Evolutionary conservation across 2,797 vertebrate genomes (phyloP), one percentile per base, ranked within the genome.

Genomic region (Gymnoscopelus braueri): DNA sequence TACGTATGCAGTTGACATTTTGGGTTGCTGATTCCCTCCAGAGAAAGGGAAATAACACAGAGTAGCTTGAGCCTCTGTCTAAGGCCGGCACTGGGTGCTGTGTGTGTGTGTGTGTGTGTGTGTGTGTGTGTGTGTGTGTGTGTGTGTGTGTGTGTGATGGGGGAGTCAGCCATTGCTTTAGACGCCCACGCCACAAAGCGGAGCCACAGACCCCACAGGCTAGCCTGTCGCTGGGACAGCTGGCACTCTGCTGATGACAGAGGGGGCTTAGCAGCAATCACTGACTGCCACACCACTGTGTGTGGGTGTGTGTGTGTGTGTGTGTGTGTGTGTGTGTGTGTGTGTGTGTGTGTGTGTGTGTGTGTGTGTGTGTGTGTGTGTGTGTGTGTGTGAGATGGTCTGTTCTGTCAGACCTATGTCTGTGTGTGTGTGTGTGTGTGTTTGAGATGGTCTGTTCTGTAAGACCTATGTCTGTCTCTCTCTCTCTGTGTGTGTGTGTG

Each of bases 241-340:
- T 92, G 91, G 89, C 90, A 91, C 88, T 91, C 90, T 87, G 89
- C 88, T 92, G 89, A 92, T 91, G 88, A 91, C 85, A 87, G 83
- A 23, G 11, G 74, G 73, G 77, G 89, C 86, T 90, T 90, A 91
- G 80, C 69, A 60, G 79, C 83, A 87, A 83, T 91, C 88, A 82
- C 74, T 51, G 39, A 60, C 77, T 52, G 77, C 74, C 83, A 75
- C 79, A 82, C 73, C n/a, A 13, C 65, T 83, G 75, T 68, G 65
- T 80, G 73, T 67, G 80, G 79, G 65, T 83, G 65, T 60, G 65
- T 23, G 10, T 19, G 26, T 59, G 61, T 8, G 57, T 44, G 67
- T 26, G 62, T 60, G 69, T 71, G 62, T 60, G 7, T 9, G 14
- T 47, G 12, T 59, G 69, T 69, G 61, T 32, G 51, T 72, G 29